A percentile compares a stretch with the other conserved stretches of the same genome.
Evolutionary conservation across 2,888 invertebrate genomes (phyloP).

Genomic region (Drosophila lacicola): DNA sequence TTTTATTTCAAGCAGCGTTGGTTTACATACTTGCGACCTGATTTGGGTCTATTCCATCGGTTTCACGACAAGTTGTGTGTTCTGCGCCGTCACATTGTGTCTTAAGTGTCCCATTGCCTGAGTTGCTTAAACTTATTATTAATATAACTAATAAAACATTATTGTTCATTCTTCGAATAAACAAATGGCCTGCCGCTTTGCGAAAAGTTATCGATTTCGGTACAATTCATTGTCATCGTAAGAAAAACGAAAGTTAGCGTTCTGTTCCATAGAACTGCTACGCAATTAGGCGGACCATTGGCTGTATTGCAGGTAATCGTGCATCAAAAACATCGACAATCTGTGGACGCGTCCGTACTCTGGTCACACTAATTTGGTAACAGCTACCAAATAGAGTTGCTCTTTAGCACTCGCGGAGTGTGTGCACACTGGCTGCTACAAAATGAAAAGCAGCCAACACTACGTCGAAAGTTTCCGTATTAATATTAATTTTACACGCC

Average conservation of each 20-base stretch:
- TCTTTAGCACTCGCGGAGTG: slow-evolving; percentile 19
- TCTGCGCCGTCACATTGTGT: slow-evolving; percentile 25
- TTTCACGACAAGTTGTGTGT: background rate
- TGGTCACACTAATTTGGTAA: slow-evolving; percentile 44
- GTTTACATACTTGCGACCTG: slow-evolving; percentile 39
- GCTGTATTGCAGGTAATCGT: background rate
- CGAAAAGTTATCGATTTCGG: slow-evolving; percentile 27
- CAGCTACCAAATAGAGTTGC: slow-evolving; percentile 30
- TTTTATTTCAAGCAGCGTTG: background rate
- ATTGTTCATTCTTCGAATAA: slow-evolving; percentile 48
- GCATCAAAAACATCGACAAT: background rate
- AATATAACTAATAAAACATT: slow-evolving; percentile 42
- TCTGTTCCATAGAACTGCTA: slow-evolving; percentile 4
- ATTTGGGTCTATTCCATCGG: background rate
- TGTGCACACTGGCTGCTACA: slow-evolving; percentile 54
- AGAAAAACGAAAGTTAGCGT: background rate
- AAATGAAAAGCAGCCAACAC: slow-evolving; percentile 64
- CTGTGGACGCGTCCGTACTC: fast-evolving
- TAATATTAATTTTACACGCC: slow-evolving; percentile 47
- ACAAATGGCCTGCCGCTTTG: slow-evolving; percentile 30
- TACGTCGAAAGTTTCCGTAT: slow-evolving; percentile 74
- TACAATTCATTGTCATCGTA: background rate
- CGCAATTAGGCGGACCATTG: slow-evolving; percentile 9
- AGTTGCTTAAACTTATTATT: slow-evolving; percentile 23
- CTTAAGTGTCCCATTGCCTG: slow-evolving; percentile 2